These are phyloP conservation scores for Acipenser transmontanus DNA, from an alignment of 2,797 vertebrate species.

Conservation along the genomic window DNA sequence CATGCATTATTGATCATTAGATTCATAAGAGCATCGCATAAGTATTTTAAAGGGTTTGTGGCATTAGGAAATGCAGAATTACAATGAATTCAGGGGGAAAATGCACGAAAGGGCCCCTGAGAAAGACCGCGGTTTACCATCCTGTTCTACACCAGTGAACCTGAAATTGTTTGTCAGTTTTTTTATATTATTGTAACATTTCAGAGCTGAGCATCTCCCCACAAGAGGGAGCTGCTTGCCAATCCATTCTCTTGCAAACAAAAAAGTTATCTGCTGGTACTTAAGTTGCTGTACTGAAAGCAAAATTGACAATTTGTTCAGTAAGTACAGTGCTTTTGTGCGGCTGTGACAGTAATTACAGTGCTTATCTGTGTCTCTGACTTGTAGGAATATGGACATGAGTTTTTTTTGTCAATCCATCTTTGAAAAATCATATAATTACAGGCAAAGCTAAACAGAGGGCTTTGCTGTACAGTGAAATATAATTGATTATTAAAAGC, in stretches of 20 bases:
- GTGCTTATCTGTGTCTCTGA: slow-evolving; percentile 44
- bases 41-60: too few relatives aligned
- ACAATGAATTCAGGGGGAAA: too few relatives aligned
- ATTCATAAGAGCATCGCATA: too few relatives aligned
- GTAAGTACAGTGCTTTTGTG: slow-evolving; percentile 44
- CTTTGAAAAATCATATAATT: slow-evolving; percentile 14
- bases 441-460: too few relatives aligned
- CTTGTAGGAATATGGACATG: slow-evolving; percentile 45
- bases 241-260: slow-evolving; percentile 57
- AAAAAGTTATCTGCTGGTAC: slow-evolving; percentile 44
- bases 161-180: too few relatives aligned
- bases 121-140: too few relatives aligned
- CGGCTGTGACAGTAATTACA: slow-evolving; percentile 52
- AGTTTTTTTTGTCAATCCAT: slow-evolving; percentile 44
- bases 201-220: slow-evolving; percentile 36
- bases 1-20: too few relatives aligned
- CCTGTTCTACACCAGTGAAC: too few relatives aligned
- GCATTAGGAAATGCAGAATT: too few relatives aligned
- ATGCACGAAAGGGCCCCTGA: too few relatives aligned
- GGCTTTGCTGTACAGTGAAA: neutral
- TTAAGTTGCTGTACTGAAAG: slow-evolving; percentile 41
- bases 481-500: slow-evolving; percentile 45
- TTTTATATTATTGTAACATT: too few relatives aligned
- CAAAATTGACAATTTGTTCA: slow-evolving; percentile 46
- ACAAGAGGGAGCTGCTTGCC: slow-evolving; percentile 98